Base-by-base conservation (phyloP, 2,113 vertebrate genomes). In the Saimiri boliviensis region DNA sequence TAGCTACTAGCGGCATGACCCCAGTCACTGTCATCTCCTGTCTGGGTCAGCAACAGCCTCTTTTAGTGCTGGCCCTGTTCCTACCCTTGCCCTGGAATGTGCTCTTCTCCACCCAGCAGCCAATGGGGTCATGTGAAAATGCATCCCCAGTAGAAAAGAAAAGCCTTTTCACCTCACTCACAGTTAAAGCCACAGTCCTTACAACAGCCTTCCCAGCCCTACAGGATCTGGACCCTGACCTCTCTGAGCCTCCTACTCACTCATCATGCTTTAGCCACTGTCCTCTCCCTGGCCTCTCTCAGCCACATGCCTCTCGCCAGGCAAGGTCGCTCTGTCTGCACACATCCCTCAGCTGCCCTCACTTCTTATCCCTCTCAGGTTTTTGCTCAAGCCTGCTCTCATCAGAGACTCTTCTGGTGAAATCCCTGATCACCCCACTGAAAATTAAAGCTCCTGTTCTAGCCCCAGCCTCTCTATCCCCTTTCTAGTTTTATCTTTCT, bases 351-450 rank as follows among this genome's bases (percentile, higher is more conserved):
- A 23, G 40, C 10, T 68, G 30, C 9, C 63, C 17, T 49, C 54
- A 42, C 63, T 42, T 42, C 54, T 27, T 42, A 25, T 21, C 37
- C 40, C 20, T n/a, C 89, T 76, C 6, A 37, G 47, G 35, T 40
- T 45, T 92, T 74, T 76, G 32, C 54, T 83, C 25, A 96, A 89
- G 40, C 11, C 32, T 91, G 42, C 45, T 42, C 74, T 91, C 37
- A 68, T 60, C 37, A 40, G 68, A 96, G 37, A 27, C 32, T 37
- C 56, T 30, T 76, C 71, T 23, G 9, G 40, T 60, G 32, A 49
- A n/a, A 23, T 63, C 10, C 54, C 54, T 63, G 20, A 47, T 83
- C 21, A 77, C 73, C 30, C 12, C 8, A 83, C 71, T 42, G 23
- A 87, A 82, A 93, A 66, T 40, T 21, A 66, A 52, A 42, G 3